Percentiles rank a stretch among this genome's conserved stretches.
These are phyloP conservation scores for Eupelmus urozonus DNA, from an alignment of 2,888 invertebrate species.

Conservation along the genomic window DNA sequence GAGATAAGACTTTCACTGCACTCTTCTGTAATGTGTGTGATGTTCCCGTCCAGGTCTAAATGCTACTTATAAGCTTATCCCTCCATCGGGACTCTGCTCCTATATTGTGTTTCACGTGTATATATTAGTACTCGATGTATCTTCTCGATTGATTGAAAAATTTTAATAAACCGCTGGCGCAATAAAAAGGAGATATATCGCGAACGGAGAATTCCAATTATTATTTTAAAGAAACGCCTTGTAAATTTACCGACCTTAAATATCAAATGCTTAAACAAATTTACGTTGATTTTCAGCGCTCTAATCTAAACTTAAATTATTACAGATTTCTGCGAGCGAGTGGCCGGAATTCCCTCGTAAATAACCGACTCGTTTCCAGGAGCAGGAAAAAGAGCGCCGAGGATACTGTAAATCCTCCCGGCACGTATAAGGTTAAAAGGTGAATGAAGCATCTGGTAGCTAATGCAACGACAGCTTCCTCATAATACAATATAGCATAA, in stretches of 20 bases:
- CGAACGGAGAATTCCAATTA: too few species aligned
- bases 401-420: not conserved
- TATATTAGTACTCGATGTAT: not conserved
- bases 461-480: conserved; percentile 33
- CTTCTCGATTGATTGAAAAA: conserved; percentile 7
- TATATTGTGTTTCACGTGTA: conserved; percentile 1
- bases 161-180: not conserved
- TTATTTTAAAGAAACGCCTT: too few species aligned
- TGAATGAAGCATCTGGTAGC: conserved; percentile 34
- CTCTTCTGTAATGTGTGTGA: conserved; percentile 26
- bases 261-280: too few species aligned
- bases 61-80: conserved; percentile 22
- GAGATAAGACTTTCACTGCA: conserved; percentile 50
- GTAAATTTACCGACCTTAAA: too few species aligned
- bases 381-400: too few species aligned
- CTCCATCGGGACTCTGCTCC: conserved; percentile 1
- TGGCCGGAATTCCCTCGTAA: too few species aligned
- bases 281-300: too few species aligned
- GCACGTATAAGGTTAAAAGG: conserved; percentile 35
- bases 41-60: conserved; percentile 12
- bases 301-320: too few species aligned
- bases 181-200: too few species aligned
- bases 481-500: too few species aligned
- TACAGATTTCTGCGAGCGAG: too few species aligned
- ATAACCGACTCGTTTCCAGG: too few species aligned